These are phyloP conservation scores for Iguana delicatissima DNA, from an alignment of 2,797 vertebrate genomes.

Conservation along the genomic window DNA sequence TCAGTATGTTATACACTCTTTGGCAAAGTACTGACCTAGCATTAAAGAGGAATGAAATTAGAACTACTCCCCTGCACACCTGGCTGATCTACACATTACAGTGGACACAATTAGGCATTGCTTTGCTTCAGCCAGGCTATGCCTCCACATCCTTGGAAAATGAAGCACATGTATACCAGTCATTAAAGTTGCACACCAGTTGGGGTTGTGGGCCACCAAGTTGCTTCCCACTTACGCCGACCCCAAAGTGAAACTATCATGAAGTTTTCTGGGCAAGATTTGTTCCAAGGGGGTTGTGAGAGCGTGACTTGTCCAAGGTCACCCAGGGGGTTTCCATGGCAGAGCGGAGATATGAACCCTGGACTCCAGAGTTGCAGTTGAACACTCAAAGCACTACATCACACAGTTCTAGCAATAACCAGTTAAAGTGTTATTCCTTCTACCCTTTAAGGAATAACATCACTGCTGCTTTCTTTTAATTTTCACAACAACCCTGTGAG, in stretches of 20 bases:
- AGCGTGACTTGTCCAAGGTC: too few species aligned
- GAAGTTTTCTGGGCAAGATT: too few species aligned
- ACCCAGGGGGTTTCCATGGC: too few species aligned
- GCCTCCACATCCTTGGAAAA: too few species aligned
- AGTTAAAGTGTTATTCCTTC: not conserved
- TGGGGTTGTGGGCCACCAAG: too few species aligned
- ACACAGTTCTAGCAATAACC: not conserved
- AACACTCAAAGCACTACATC: not conserved
- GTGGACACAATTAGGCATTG: not conserved
- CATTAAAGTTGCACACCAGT: too few species aligned
- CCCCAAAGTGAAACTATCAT: too few species aligned
- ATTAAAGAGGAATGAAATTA: not conserved
- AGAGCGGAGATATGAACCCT: too few species aligned
- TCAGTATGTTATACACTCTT: not conserved
- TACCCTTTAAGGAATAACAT: not conserved
- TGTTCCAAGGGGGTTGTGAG: too few species aligned
- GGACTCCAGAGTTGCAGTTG: too few species aligned
- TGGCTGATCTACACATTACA: not conserved
- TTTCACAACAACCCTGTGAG: not conserved
- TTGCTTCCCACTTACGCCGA: too few species aligned
- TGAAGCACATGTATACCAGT: too few species aligned
- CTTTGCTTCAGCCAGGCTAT: not conserved
- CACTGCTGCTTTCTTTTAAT: not conserved
- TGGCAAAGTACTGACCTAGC: not conserved
- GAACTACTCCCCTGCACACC: not conserved